Base-by-base conservation (phyloP, 2,888 invertebrate species). In the Cremastobaeus sp. region DNA sequence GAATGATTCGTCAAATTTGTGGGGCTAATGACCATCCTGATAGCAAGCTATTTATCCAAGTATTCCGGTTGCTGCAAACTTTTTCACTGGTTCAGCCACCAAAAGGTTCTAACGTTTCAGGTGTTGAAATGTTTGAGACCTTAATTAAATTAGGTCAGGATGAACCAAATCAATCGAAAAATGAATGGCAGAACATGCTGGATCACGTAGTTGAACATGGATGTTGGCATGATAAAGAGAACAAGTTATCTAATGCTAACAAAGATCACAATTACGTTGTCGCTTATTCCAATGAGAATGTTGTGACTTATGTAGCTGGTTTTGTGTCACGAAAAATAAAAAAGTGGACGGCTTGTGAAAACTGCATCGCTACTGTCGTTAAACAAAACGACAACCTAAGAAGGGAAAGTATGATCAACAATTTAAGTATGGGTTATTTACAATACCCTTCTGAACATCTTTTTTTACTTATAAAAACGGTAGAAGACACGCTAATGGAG, bases 281-380 rank as follows among this genome's bases (percentile, higher is more conserved):
- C 3, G 1, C 32, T 6, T 18, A 48, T 32, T 32, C 34, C 1
- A 48, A n/a, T 12, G 48, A 48, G 2, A 11, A 1, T 18, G 18
- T 34, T 11, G 32, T 32, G 5, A 11, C 48, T 9, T 48, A 48
- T 9, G 12, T 34, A 18, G 34, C 48, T 48, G 48, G 32, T 32
- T 48, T 6, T 34, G 18, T 48, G 5, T 12, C 1, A 6, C 30
- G 48, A 34, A 48, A 48, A 48, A 9, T 48, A 11, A 11, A 2
- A 3, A 48, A 32, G 9, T 48, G 32, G 32, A 48, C 48, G 2
- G 1, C n/a, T 12, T 48, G 48, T 12, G 2, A n/a, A 3, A 8
- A 48, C 1, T 48, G 48, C n/a, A 48, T 18, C 1, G 30, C 18
- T 6, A 32, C 12, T 18, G 11, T 34, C n/a, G 1, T 1, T 2